Evolutionary conservation across 2,888 invertebrate species (phyloP).

Genomic region (Synergus umbraculus): DNA sequence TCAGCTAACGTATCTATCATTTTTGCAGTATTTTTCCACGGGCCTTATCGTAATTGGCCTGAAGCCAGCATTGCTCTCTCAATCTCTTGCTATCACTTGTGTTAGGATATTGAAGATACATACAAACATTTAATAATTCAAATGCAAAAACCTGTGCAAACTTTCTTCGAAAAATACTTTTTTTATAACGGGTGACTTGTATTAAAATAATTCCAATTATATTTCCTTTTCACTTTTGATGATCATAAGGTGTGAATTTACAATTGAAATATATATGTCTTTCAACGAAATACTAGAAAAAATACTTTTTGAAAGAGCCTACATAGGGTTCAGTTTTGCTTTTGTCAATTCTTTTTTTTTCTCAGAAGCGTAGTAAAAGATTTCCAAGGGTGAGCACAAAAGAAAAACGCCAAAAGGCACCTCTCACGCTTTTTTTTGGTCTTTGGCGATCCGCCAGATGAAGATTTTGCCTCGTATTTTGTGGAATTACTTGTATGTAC

Average conservation of each 20-base stretch:
- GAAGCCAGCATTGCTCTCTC: not conserved
- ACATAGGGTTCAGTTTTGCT: constrained; percentile 5
- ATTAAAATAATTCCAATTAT: not conserved
- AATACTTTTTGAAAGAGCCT: not conserved
- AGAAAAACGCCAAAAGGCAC: constrained; percentile 13
- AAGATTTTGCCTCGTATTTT: constrained; percentile 14
- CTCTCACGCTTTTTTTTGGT: constrained; percentile 13
- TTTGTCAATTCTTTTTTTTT: constrained; percentile 31
- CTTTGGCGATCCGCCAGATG: constrained; percentile 24
- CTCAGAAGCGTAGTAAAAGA: constrained; percentile 16
- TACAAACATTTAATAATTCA: constrained; percentile 7
- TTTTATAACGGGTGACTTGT: not conserved
- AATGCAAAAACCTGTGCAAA: constrained; percentile 5
- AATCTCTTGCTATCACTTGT: constrained; percentile 21
- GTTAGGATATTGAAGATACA: not conserved
- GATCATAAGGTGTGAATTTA: not conserved
- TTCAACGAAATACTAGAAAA: not conserved
- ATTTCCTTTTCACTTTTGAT: not conserved
- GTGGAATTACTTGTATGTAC: not conserved
- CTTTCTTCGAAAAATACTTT: not conserved
- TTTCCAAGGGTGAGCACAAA: constrained; percentile 30
- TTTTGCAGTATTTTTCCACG: constrained; percentile 20
- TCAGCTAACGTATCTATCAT: not conserved
- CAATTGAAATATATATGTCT: not conserved
- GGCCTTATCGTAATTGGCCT: constrained; percentile 15